These are phyloP conservation scores for Corvus moneduloides DNA, from an alignment of 2,113 vertebrate species.

Conservation along the genomic window DNA sequence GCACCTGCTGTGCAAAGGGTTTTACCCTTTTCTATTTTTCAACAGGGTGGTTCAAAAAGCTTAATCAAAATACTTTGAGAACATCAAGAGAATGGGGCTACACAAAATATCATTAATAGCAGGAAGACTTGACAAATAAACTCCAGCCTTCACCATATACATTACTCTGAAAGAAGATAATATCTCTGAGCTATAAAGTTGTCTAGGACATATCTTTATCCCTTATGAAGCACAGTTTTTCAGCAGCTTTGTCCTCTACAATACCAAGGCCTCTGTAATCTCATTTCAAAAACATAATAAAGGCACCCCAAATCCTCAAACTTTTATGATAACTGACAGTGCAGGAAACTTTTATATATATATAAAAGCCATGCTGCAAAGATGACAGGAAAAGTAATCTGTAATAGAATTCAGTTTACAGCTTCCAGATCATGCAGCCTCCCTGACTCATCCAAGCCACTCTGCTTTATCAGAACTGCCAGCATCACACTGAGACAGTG, in stretches of 20 bases:
- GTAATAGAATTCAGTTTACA: background rate
- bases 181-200: background rate
- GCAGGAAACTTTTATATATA: background rate
- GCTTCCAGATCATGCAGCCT: background rate
- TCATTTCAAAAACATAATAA: background rate
- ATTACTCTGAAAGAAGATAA: background rate
- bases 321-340: background rate
- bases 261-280: background rate
- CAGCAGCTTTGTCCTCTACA: background rate
- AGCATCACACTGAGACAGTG: background rate
- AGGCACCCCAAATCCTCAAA: background rate
- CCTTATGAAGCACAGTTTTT: background rate
- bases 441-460: conserved; percentile 39
- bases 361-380: background rate
- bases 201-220: background rate
- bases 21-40: background rate
- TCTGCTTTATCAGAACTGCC: conserved; percentile 7
- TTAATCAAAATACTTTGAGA: background rate
- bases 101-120: background rate
- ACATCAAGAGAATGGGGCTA: background rate
- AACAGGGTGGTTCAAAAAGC: background rate
- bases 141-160: background rate
- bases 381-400: background rate
- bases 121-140: background rate
- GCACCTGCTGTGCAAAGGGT: fast-evolving